These are phyloP conservation scores for Ophion costatus DNA, from an alignment of 2,888 invertebrate species.

Conservation along the genomic window DNA sequence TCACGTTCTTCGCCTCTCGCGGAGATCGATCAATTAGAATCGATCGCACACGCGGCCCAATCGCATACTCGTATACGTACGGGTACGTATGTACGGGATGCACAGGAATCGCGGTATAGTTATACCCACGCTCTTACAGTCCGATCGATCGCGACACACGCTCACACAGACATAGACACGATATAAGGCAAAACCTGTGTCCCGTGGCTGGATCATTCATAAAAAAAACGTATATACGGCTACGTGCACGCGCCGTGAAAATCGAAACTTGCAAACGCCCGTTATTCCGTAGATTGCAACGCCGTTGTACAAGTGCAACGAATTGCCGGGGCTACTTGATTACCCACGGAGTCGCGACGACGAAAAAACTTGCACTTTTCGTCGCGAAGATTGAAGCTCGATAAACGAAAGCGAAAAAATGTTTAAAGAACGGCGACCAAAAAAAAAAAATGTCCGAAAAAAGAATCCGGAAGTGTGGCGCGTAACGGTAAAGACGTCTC, in stretches of 20 bases:
- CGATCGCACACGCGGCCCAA: constrained; percentile 56
- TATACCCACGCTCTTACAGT: constrained; percentile 43
- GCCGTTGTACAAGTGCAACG: not conserved
- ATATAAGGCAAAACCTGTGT: constrained; percentile 4
- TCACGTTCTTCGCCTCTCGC: constrained; percentile 59
- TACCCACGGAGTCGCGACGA: not conserved
- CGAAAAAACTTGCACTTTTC: too few relatives aligned
- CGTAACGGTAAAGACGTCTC: constrained; percentile 17
- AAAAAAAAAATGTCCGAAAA: not conserved
- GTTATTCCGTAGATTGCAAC: not conserved
- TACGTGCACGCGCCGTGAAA: constrained; percentile 27
- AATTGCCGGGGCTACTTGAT: not conserved
- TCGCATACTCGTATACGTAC: constrained; percentile 27
- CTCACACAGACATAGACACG: not conserved
- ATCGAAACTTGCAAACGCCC: not conserved
- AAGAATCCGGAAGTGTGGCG: not conserved
- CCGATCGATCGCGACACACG: constrained; percentile 38
- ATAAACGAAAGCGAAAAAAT: not conserved
- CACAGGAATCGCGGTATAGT: constrained; percentile 39
- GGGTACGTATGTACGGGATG: constrained; percentile 24
- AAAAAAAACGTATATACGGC: not conserved
- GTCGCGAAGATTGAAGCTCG: not conserved
- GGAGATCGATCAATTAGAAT: constrained; percentile 66
- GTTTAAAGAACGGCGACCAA: too few relatives aligned
- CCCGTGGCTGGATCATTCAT: constrained; percentile 22